Percentiles rank a stretch among this genome's conserved stretches.
Evolutionary conservation across 2,888 invertebrate species (phyloP).

Genomic region (Cosmorhoe ocellata): DNA sequence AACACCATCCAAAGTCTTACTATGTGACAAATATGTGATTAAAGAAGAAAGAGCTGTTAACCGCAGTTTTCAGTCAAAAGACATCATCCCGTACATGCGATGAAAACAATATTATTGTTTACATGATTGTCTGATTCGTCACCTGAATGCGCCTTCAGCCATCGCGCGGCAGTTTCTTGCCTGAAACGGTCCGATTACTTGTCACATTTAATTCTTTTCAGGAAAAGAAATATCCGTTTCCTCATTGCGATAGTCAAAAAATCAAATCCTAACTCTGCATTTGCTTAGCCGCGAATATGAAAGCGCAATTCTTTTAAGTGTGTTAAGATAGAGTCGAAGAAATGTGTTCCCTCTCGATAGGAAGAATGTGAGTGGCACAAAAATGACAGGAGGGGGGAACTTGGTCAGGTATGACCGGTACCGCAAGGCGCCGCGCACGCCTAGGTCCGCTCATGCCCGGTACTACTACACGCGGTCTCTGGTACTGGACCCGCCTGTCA

Average conservation of each 20-base stretch:
- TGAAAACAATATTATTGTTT: conserved; percentile 73
- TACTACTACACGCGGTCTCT: conserved; percentile 67
- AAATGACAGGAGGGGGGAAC: conserved; percentile 64
- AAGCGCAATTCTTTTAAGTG: neutral
- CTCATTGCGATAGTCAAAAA: too few species aligned
- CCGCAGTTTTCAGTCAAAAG: conserved; percentile 12
- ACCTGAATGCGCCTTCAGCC: conserved; percentile 52
- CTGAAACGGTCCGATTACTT: conserved; percentile 33
- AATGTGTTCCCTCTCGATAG: conserved; percentile 1
- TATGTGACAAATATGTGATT: neutral
- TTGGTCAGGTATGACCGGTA: conserved; percentile 58
- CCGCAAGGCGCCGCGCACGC: conserved; percentile 57
- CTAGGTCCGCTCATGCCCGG: conserved; percentile 57
- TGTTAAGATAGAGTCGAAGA: neutral
- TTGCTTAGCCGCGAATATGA: too few species aligned
- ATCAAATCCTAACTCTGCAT: too few species aligned
- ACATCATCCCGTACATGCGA: conserved; percentile 53
- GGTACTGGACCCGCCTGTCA: conserved; percentile 49
- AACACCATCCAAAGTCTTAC: neutral
- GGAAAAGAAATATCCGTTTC: neutral
- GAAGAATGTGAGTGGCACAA: conserved; percentile 53
- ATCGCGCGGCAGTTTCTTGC: conserved; percentile 50
- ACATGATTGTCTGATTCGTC: conserved; percentile 68
- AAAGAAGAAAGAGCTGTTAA: neutral
- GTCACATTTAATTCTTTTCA: neutral